Evolutionary conservation across 2,888 invertebrate species (phyloP), one percentile per base, ranked within the genome.

Genomic region (Chrysodeixis includens): DNA sequence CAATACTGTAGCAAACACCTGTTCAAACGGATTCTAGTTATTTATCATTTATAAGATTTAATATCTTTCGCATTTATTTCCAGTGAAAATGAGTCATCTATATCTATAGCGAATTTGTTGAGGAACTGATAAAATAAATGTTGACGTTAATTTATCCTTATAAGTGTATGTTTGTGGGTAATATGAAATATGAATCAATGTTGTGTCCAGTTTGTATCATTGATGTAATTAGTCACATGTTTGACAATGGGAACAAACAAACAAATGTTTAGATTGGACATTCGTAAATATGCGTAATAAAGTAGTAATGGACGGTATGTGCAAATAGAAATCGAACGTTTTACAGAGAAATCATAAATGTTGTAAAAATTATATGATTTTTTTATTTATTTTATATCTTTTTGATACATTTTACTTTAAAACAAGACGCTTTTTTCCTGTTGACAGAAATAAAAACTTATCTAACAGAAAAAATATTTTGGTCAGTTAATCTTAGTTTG

Each of bases 11-110:
- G 40, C 40, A 40, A 40, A 40, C 40, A 40, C 40, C 40, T 40
- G 40, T 40, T 14, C 40, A 40, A 40, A 40, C n/a, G 0, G 40
- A 1, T n/a, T 40, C n/a, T 6, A n/a, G 5, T 40, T 40, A n/a
- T 40, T 26, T 40, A n/a, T 40, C 40, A n/a, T 7, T 40, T 6
- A 40, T 14, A 40, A 40, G 40, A n/a, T 40, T 40, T 40, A 7
- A n/a, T 40, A 40, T 40, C n/a, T 40, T n/a, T 40, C 14, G n/a
- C 40, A n/a, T n/a, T 40, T 40, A 40, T 40, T 40, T n/a, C n/a
- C n/a, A 26, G 5, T 35, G 35, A n/a, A 40, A 40, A 40, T 40
- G n/a, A 40, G 5, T n/a, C 40, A 40, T 40, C n/a, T 1, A n/a
- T 40, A n/a, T 40, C n/a, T n/a, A n/a, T n/a, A n/a, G 40, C 7